Evolutionary conservation across 2,797 vertebrate genomes (phyloP).

Genomic region (Poliocrania exsul): DNA sequence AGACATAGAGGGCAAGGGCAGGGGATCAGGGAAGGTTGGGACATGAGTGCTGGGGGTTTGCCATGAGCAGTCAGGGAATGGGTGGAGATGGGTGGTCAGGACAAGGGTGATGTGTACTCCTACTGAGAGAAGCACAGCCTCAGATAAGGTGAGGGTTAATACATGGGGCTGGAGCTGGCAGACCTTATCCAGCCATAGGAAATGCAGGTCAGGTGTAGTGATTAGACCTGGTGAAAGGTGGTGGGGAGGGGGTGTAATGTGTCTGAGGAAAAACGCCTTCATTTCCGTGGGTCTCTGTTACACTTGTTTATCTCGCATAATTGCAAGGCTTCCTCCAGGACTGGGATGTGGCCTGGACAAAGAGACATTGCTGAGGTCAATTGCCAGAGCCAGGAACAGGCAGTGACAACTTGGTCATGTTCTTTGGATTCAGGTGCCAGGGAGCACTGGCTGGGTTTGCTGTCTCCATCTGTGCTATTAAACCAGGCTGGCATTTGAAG

Average conservation of each 20-base stretch:
- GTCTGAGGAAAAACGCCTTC: not conserved
- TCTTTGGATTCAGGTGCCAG: not conserved
- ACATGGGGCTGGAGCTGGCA: not conserved
- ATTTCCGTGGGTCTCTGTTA: not conserved
- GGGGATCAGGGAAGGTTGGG: not conserved
- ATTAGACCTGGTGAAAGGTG: not conserved
- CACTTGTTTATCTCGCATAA: not conserved
- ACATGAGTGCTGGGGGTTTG: not conserved
- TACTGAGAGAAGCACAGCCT: not conserved
- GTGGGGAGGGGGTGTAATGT: not conserved
- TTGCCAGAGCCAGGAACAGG: not conserved
- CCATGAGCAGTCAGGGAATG: fast-evolving
- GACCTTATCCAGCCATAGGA: not conserved
- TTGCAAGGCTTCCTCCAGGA: not conserved
- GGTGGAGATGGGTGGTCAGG: not conserved
- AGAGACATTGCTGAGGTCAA: not conserved
- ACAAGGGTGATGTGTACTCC: not conserved
- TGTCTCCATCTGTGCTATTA: not conserved
- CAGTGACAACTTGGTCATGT: not conserved
- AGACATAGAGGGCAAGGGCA: not conserved
- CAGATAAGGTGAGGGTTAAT: not conserved
- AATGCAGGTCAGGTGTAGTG: not conserved
- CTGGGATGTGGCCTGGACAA: not conserved
- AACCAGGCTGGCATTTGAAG: not conserved
- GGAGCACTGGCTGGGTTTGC: not conserved